Evolutionary conservation across 2,797 vertebrate species (phyloP).

Genomic region (Artibeus lituratus): DNA sequence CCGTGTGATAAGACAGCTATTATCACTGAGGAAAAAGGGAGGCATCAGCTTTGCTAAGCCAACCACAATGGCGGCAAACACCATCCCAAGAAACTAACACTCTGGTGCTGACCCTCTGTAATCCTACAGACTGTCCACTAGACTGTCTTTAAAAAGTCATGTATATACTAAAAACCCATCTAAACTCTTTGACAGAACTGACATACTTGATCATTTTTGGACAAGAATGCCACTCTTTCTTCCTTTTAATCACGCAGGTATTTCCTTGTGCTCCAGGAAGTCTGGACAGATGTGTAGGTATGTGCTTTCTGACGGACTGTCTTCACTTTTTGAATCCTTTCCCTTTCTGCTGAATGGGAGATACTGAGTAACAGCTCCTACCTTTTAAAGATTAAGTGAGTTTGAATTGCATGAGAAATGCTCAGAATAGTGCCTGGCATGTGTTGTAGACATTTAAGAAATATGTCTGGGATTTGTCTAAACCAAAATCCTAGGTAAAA

Average conservation of each 20-base stretch:
- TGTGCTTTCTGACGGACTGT: background rate
- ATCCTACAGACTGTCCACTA: background rate
- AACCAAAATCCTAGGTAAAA: background rate
- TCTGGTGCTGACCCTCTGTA: background rate
- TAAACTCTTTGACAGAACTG: background rate
- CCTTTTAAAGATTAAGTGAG: background rate
- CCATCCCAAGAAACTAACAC: background rate
- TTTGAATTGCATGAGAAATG: background rate
- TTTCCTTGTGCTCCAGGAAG: background rate
- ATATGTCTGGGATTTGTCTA: background rate
- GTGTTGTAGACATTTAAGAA: background rate
- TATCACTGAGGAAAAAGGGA: accelerated
- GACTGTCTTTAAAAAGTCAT: background rate
- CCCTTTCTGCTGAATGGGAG: background rate
- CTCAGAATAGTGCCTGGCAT: background rate
- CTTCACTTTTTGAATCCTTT: background rate
- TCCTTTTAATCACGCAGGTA: background rate
- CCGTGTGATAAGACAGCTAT: background rate
- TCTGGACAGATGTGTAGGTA: background rate
- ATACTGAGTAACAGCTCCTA: background rate
- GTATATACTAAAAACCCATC: background rate
- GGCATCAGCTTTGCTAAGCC: background rate
- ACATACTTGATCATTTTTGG: background rate
- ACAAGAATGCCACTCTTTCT: background rate
- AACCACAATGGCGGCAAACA: background rate